Percentiles rank a stretch among this genome's conserved stretches.
Conservation (phyloP, 1,140 invertebrate genomes). For the Euborellia annulipes region DNA sequence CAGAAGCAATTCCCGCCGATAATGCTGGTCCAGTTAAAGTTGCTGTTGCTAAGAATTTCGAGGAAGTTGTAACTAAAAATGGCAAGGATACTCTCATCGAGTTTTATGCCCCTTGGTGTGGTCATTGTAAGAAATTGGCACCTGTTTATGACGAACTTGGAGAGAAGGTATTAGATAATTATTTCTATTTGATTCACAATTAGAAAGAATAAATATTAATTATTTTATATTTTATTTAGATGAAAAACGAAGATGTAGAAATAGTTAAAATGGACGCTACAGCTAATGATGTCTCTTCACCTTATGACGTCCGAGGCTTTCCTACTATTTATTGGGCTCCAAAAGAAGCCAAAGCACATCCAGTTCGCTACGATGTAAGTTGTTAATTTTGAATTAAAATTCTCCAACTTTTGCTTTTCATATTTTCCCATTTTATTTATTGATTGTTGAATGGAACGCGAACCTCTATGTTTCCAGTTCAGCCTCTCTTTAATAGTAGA, state of each 20-base stretch:
- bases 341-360: slow-evolving; percentile 62
- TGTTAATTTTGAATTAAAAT: not conserved
- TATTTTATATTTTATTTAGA: slow-evolving; percentile 26
- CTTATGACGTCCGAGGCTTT: slow-evolving; percentile 89
- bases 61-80: slow-evolving; percentile 83
- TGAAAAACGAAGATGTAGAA: slow-evolving; percentile 73
- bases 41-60: slow-evolving; percentile 93
- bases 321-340: slow-evolving; percentile 94
- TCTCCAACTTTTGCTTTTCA: not conserved
- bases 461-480: not conserved
- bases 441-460: slow-evolving; percentile 3
- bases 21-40: slow-evolving; percentile 77
- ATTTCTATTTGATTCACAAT: no score
- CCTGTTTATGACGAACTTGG: slow-evolving; percentile 61
- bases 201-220: not conserved
- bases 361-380: slow-evolving; percentile 77
- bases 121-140: slow-evolving; percentile 92
- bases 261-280: slow-evolving; percentile 98
- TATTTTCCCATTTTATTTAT: not conserved
- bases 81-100: slow-evolving; percentile 89
- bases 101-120: slow-evolving; percentile 98
- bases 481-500: not conserved
- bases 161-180: slow-evolving; percentile 45
- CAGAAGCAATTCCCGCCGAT: slow-evolving; percentile 77
- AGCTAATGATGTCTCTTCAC: slow-evolving; percentile 90